Evolutionary conservation across 2,888 invertebrate genomes (phyloP).

Genomic region (Melipona beecheii): DNA sequence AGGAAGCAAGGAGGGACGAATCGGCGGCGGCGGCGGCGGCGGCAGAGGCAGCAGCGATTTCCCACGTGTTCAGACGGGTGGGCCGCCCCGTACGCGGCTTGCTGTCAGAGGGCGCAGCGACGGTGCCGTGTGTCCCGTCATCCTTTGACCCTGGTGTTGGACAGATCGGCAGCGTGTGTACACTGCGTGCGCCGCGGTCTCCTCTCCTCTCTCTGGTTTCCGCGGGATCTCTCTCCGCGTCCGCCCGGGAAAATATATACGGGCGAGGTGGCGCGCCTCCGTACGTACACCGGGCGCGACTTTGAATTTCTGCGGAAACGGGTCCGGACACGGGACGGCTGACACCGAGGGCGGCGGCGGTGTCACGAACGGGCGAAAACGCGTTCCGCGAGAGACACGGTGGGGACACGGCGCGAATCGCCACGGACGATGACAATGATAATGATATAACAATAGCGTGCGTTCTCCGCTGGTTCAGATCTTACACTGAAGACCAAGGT

Average conservation of each 20-base stretch:
- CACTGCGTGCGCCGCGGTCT: conserved; percentile 21
- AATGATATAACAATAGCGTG: conserved; percentile 84
- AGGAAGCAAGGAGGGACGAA: not conserved
- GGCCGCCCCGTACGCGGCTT: conserved; percentile 63
- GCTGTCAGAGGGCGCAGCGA: conserved; percentile 70
- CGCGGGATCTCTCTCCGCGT: not conserved
- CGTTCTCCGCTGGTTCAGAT: conserved; percentile 84
- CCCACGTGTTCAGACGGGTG: conserved; percentile 69
- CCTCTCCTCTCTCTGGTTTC: conserved; percentile 14
- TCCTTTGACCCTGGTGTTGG: conserved; percentile 50
- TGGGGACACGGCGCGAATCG: conserved; percentile 66
- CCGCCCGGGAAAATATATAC: not conserved
- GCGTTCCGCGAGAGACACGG: conserved; percentile 34
- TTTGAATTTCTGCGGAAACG: not conserved
- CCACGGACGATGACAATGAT: conserved; percentile 79
- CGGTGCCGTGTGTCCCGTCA: conserved; percentile 55
- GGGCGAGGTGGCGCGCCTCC: no score
- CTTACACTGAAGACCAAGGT: conserved; percentile 83
- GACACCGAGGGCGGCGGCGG: not conserved
- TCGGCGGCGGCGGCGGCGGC: not conserved
- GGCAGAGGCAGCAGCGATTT: conserved; percentile 42
- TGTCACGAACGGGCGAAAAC: conserved; percentile 15
- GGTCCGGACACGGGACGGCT: not conserved
- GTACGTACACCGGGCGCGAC: not conserved
- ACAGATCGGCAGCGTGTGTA: conserved; percentile 41